Conservation (phyloP, 2,888 invertebrate genomes). For the Linnaemya tessellans region DNA sequence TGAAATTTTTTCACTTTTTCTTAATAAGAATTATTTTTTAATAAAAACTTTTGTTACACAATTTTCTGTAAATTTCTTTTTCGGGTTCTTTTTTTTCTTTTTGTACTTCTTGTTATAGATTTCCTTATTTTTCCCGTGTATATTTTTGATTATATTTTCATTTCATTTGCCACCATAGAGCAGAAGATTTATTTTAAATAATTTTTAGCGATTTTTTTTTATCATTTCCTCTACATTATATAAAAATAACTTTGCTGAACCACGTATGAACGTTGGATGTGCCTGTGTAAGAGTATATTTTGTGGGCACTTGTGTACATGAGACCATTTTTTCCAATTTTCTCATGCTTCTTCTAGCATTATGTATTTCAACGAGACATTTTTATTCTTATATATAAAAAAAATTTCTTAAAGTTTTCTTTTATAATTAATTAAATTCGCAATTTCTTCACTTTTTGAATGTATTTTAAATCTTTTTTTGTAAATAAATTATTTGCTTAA, state of each 20-base stretch:
- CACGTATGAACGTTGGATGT: constrained; percentile 28
- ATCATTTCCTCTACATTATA: constrained; percentile 70
- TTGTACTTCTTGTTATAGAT: constrained; percentile 38
- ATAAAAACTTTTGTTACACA: constrained; percentile 69
- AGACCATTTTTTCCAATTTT: constrained; percentile 38
- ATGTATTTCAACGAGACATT: constrained; percentile 52
- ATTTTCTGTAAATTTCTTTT: constrained; percentile 61
- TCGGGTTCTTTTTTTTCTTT: constrained; percentile 30
- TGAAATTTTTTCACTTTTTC: constrained; percentile 14
- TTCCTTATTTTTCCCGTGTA: constrained; percentile 38
- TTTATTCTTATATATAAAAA: constrained; percentile 39
- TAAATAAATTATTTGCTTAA: neutral
- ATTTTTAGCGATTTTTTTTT: constrained; percentile 64
- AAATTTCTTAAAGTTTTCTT: constrained; percentile 35
- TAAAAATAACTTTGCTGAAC: constrained; percentile 69
- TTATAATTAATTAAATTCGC: constrained; percentile 2
- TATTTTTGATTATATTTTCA: constrained; percentile 43
- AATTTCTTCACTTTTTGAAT: constrained; percentile 24
- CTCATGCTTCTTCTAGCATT: constrained; percentile 5
- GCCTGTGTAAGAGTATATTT: constrained; percentile 21
- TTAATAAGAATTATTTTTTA: constrained; percentile 20
- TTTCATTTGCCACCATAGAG: constrained; percentile 39
- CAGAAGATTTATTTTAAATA: constrained; percentile 49
- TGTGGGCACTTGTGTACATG: constrained; percentile 40
- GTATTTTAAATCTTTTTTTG: constrained; percentile 10